Evolutionary conservation across 2,888 invertebrate genomes (phyloP).

Genomic region (Dryocosmus kuriphilus): DNA sequence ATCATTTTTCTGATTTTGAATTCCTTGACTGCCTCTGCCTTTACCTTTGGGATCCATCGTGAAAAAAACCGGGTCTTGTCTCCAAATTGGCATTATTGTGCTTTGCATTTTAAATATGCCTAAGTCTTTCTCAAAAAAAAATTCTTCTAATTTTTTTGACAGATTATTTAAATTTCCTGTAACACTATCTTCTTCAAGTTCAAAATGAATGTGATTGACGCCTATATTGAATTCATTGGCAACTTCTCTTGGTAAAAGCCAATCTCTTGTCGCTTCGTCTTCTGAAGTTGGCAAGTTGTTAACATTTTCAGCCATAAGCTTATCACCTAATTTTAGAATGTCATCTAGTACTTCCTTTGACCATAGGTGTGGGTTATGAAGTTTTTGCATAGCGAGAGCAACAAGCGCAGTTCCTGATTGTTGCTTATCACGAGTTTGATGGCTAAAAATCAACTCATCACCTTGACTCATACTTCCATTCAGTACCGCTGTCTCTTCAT

Average conservation of each 20-base stretch:
- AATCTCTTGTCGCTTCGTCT: conserved; percentile 77
- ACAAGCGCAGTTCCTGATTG: conserved; percentile 81
- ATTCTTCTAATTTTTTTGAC: conserved; percentile 79
- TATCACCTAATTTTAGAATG: conserved; percentile 79
- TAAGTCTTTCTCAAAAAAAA: conserved; percentile 80
- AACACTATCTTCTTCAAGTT: conserved; percentile 77
- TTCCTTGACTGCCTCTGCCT: conserved; percentile 63
- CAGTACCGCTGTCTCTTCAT: conserved; percentile 73
- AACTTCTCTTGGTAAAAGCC: conserved; percentile 77
- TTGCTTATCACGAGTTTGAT: conserved; percentile 73
- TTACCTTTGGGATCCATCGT: conserved; percentile 69
- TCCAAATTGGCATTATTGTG: conserved; percentile 71
- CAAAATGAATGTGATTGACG: conserved; percentile 74
- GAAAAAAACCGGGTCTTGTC: conserved; percentile 66
- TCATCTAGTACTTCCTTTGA: conserved; percentile 81
- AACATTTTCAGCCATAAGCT: conserved; percentile 79
- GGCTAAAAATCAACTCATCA: conserved; percentile 78
- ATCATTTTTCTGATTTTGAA: conserved; percentile 62
- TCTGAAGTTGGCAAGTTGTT: conserved; percentile 80
- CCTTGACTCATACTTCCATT: conserved; percentile 67
- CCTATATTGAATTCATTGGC: conserved; percentile 77
- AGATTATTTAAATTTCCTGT: conserved; percentile 76
- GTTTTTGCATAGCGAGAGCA: conserved; percentile 81
- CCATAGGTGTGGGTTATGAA: conserved; percentile 82
- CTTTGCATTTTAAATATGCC: conserved; percentile 79